Conservation (phyloP, 2,797 vertebrate genomes). For the Artibeus lituratus region DNA sequence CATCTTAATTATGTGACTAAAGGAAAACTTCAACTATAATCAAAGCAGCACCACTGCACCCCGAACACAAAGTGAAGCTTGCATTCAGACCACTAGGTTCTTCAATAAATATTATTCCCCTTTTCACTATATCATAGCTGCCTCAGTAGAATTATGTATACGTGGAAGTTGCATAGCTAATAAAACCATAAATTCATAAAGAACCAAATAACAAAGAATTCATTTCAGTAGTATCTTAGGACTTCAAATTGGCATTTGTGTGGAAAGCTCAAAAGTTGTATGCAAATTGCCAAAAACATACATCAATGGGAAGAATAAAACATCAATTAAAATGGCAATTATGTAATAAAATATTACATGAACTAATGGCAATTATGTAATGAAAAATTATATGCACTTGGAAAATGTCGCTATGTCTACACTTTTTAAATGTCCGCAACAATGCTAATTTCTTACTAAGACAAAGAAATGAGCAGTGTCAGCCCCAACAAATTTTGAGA, state of each 20-base stretch:
- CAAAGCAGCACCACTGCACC: neutral
- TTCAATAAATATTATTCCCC: neutral
- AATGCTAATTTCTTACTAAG: slow-evolving; percentile 43
- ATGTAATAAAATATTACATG: neutral
- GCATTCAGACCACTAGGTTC: neutral
- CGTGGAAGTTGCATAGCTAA: neutral
- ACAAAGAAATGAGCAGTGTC: neutral
- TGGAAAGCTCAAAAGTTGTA: neutral
- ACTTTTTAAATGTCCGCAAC: slow-evolving; percentile 48
- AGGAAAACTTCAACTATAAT: neutral
- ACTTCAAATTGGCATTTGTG: slow-evolving; percentile 12
- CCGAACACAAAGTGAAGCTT: neutral
- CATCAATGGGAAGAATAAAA: slow-evolving; percentile 52
- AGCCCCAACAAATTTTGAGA: neutral
- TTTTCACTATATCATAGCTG: neutral
- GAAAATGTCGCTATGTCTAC: slow-evolving; percentile 50
- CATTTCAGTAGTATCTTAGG: slow-evolving; percentile 5
- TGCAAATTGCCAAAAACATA: slow-evolving; percentile 15
- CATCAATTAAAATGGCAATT: slow-evolving; percentile 64
- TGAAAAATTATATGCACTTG: slow-evolving; percentile 49
- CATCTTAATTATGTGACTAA: neutral
- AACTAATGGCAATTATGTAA: slow-evolving; percentile 28
- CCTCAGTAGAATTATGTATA: neutral
- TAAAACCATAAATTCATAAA: neutral
- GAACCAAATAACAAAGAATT: slow-evolving; percentile 12